phyloP scores from a whole-genome alignment of 2,797 vertebrate genomes.

The Schizopygopsis malacanthus region DNA sequence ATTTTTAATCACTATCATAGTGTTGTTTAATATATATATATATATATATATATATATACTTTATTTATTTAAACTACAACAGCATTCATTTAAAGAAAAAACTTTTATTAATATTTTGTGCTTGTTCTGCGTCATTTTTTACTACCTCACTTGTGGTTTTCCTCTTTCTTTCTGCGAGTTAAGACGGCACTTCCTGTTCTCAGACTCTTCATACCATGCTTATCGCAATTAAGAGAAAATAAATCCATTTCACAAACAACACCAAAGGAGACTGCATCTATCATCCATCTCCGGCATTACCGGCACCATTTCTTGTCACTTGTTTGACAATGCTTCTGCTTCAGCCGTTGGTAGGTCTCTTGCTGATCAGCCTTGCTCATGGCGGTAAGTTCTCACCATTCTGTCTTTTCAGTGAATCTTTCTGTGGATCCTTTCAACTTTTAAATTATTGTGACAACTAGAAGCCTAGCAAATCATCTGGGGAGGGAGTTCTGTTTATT shows the following conservation, averaged over 20 bases:
- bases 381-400: conserved; percentile 43
- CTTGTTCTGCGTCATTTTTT: not conserved
- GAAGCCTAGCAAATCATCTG: not conserved
- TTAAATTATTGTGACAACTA: not conserved
- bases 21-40: not conserved
- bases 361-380: conserved; percentile 19
- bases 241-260: not conserved
- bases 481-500: not conserved
- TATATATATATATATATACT: not conserved
- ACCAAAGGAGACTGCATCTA: not conserved
- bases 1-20: not conserved
- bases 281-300: not conserved
- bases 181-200: conserved; percentile 50
- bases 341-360: not conserved
- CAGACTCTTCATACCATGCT: not conserved
- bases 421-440: not conserved
- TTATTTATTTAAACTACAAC: not conserved
- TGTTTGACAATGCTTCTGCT: conserved; percentile 30
- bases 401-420: not conserved
- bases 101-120: not conserved
- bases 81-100: not conserved
- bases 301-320: not conserved
- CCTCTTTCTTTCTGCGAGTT: not conserved
- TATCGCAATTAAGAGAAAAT: not conserved
- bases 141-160: not conserved